These are phyloP conservation scores for Rhyacichthys aspro DNA, from an alignment of 2,797 vertebrate species.

Conservation along the genomic window DNA sequence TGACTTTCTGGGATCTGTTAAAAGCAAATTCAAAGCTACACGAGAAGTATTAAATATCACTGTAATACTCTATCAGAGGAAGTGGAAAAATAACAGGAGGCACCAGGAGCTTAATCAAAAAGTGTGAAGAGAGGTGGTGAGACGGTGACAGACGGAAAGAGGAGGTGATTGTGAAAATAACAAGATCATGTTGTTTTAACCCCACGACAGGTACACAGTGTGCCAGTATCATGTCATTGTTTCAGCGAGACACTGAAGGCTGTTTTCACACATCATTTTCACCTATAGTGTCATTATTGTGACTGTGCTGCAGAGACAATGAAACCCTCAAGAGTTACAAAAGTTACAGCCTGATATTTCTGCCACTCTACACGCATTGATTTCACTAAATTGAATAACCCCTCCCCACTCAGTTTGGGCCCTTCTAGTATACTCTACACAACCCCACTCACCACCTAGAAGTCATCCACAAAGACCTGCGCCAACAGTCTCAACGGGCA, in stretches of 20 bases:
- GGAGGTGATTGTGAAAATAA: slow-evolving; percentile 11
- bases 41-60: not conserved
- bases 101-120: not conserved
- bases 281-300: slow-evolving; percentile 9
- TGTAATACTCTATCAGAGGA: not conserved
- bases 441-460: slow-evolving; percentile 53
- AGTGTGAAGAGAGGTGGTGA: slow-evolving; percentile 32
- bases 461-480: slow-evolving; percentile 19
- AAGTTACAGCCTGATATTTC: not conserved
- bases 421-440: slow-evolving; percentile 15
- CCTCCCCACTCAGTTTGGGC: not conserved
- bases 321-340: not conserved
- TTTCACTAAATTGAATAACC: slow-evolving; percentile 9
- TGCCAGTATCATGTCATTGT: not conserved
- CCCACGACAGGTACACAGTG: slow-evolving; percentile 15
- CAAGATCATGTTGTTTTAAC: slow-evolving; percentile 12
- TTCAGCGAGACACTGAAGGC: not conserved
- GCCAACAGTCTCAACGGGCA: slow-evolving; percentile 46
- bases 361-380: not conserved
- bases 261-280: slow-evolving; percentile 1
- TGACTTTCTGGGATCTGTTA: too few species aligned
- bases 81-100: not conserved
- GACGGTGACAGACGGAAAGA: slow-evolving; percentile 25
- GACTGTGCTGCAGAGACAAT: not conserved
- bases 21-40: not conserved